These are phyloP conservation scores for Piscicola geometra DNA, from an alignment of 2,888 invertebrate species.

Conservation along the genomic window DNA sequence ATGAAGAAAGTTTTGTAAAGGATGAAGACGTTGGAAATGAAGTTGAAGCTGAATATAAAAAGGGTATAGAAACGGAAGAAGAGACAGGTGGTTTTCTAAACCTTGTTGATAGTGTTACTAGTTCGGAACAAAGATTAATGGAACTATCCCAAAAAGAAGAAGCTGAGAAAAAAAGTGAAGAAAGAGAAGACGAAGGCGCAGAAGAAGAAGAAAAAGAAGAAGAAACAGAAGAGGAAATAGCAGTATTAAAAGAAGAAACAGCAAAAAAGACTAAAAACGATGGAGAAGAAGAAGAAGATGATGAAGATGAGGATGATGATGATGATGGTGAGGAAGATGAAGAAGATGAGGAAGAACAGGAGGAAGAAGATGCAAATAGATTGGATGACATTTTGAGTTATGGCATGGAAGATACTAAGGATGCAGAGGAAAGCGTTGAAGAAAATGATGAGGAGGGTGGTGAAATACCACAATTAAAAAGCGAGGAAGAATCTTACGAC, in stretches of 20 bases:
- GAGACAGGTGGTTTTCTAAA: too few species aligned
- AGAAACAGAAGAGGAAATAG: neutral
- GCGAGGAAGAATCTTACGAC: neutral
- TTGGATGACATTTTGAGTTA: neutral
- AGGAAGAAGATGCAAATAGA: neutral
- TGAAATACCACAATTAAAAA: neutral
- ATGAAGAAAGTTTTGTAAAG: neutral
- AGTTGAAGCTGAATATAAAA: neutral
- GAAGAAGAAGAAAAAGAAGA: neutral
- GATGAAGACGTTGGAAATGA: neutral
- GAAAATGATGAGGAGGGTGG: neutral
- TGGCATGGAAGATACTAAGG: neutral
- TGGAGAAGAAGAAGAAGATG: neutral
- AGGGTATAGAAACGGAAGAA: neutral
- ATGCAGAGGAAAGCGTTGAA: neutral
- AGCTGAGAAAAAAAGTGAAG: neutral
- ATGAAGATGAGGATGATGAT: neutral
- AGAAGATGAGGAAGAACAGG: neutral
- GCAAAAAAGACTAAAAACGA: neutral
- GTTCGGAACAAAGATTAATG: neutral
- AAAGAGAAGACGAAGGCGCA: neutral
- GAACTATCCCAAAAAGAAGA: neutral
- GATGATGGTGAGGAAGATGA: neutral
- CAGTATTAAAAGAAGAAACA: neutral
- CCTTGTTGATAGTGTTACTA: neutral